Conservation (phyloP, 2,113 vertebrate species). For the Athene cunicularia region DNA sequence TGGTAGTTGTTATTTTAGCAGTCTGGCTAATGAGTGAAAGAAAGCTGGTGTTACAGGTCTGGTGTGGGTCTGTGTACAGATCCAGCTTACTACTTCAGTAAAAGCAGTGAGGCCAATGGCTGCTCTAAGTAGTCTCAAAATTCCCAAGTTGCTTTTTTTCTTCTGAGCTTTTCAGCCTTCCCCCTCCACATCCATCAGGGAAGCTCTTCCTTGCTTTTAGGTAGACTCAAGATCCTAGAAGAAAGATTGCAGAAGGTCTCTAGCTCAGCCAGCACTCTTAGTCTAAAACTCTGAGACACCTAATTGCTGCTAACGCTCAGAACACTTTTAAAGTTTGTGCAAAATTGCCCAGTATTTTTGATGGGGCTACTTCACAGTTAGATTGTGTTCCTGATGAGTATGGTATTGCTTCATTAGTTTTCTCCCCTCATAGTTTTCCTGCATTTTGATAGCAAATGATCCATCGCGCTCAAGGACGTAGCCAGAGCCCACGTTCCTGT, state of each 20-base stretch:
- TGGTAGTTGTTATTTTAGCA: background rate
- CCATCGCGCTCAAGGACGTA: background rate
- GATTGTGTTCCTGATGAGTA: conserved; percentile 8
- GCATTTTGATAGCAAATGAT: conserved; percentile 22
- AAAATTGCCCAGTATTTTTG: background rate
- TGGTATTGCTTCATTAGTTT: conserved; percentile 46
- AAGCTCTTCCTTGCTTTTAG: background rate
- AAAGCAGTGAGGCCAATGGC: background rate
- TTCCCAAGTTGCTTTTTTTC: background rate
- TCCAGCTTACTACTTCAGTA: background rate
- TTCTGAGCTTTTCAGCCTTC: background rate
- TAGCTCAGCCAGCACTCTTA: background rate
- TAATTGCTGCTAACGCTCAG: background rate
- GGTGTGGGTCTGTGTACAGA: background rate
- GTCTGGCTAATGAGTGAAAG: background rate
- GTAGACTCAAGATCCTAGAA: background rate
- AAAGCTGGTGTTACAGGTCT: background rate
- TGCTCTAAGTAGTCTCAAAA: background rate
- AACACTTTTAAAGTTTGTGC: background rate
- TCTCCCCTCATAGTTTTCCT: background rate
- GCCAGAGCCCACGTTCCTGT: background rate
- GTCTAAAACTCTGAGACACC: background rate
- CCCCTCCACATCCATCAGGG: background rate
- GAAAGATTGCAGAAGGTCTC: background rate
- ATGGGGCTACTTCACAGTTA: background rate